A percentile compares a stretch with the other conserved stretches of the same genome.
Conservation (phyloP, 2,888 invertebrate genomes). For the Cancer borealis region DNA sequence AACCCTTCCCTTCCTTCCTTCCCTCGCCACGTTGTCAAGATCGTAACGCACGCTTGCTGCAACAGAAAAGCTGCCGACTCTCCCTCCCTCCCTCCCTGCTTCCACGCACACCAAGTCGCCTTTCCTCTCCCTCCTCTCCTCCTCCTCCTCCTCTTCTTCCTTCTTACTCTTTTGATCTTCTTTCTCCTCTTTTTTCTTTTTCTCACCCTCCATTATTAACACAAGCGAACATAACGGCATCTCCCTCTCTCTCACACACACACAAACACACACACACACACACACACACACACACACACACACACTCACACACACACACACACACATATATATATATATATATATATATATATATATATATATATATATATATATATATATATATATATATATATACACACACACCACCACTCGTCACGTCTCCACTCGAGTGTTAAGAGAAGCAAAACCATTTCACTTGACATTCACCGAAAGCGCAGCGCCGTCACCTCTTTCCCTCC, state of each 20-base stretch:
- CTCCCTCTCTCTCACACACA: constrained; percentile 4
- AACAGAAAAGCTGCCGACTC: not conserved
- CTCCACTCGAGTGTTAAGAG: not conserved
- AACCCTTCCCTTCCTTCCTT: not conserved
- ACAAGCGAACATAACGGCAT: not conserved
- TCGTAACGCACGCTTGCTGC: not conserved
- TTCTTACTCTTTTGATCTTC: not conserved
- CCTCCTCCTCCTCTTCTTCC: not conserved
- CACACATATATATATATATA: no score
- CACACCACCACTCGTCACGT: not conserved
- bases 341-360: no score
- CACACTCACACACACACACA: constrained; percentile 33
- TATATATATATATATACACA: not conserved
- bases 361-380: not conserved
- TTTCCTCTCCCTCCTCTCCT: not conserved
- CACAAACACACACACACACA: constrained; percentile 26
- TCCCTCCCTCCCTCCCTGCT: not conserved
- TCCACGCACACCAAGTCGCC: not conserved
- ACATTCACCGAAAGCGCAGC: constrained; percentile 20
- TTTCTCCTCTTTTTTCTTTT: not conserved
- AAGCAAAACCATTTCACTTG: constrained; percentile 29
- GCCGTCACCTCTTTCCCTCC: constrained; percentile 58
- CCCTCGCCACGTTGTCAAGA: not conserved
- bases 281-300: constrained; percentile 11
- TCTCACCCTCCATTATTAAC: not conserved